These are phyloP conservation scores for Asteroscopus sphinx DNA, from an alignment of 2,888 invertebrate genomes.

Conservation along the genomic window DNA sequence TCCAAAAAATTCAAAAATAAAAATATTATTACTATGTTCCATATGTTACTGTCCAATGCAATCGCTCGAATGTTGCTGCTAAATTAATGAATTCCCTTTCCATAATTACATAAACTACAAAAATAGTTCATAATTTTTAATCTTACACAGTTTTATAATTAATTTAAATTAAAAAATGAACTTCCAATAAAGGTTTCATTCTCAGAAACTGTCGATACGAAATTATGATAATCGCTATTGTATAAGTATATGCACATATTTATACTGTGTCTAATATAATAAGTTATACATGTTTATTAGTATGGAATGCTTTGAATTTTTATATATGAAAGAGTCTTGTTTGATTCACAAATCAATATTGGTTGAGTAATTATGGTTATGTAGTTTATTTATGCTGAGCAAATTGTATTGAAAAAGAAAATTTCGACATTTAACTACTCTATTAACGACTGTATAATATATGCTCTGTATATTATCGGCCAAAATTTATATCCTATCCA, in stretches of 20 bases:
- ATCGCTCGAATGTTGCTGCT: too few species aligned
- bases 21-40: too few species aligned
- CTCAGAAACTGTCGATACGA: slow-evolving; percentile 38
- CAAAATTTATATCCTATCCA: too few species aligned
- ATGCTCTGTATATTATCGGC: too few species aligned
- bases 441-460: too few species aligned
- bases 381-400: not conserved
- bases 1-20: too few species aligned
- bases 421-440: too few species aligned
- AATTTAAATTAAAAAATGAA: slow-evolving; percentile 33
- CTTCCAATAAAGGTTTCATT: slow-evolving; percentile 21
- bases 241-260: slow-evolving; percentile 42
- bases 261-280: slow-evolving; percentile 25
- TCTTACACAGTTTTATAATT: slow-evolving; percentile 39
- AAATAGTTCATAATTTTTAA: too few species aligned
- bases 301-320: slow-evolving; percentile 10
- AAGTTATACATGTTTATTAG: slow-evolving; percentile 36
- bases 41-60: too few species aligned
- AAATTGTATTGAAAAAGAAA: too few species aligned
- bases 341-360: slow-evolving; percentile 1
- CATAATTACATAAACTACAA: too few species aligned
- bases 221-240: slow-evolving; percentile 45
- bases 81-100: too few species aligned
- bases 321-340: not conserved
- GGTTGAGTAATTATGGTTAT: not conserved